Evolutionary conservation across 1,140 invertebrate genomes (phyloP).

Genomic region (Solen grandis): DNA sequence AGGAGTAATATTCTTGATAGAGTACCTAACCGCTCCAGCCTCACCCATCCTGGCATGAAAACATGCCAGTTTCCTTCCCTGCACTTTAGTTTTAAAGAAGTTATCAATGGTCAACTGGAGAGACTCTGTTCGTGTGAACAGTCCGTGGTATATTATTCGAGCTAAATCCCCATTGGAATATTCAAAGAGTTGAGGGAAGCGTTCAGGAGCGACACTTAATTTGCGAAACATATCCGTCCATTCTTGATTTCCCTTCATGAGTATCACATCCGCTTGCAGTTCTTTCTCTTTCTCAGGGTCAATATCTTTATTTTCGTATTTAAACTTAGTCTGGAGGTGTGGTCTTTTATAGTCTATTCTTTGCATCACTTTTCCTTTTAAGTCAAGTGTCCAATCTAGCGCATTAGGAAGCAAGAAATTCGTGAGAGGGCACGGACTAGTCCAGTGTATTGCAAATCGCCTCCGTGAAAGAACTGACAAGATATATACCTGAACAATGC

Average conservation of each 20-base stretch:
- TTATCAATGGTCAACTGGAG: not conserved
- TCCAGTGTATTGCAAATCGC: conserved; percentile 23
- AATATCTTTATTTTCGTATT: conserved; percentile 10
- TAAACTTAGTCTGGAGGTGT: not conserved
- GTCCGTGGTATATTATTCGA: conserved; percentile 24
- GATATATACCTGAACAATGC: conserved; percentile 34
- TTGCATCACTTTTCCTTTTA: not conserved
- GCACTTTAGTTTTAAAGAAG: conserved; percentile 16
- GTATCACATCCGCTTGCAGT: not conserved
- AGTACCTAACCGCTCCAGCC: conserved; percentile 3
- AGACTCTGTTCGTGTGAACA: conserved; percentile 16
- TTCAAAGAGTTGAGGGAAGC: conserved; percentile 21
- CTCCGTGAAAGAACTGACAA: conserved; percentile 10
- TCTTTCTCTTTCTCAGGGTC: conserved; percentile 8
- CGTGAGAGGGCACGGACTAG: conserved; percentile 5
- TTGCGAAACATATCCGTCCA: conserved; percentile 25
- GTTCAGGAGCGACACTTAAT: conserved; percentile 12
- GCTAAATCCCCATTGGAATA: conserved; percentile 15
- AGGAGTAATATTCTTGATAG: not conserved
- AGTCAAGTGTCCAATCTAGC: conserved; percentile 8
- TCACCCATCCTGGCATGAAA: conserved; percentile 41
- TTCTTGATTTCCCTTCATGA: conserved; percentile 35
- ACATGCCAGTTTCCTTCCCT: conserved; percentile 28
- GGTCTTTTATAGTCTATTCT: conserved; percentile 13
- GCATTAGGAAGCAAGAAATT: conserved; percentile 18